Evolutionary conservation across 1,140 invertebrate species (phyloP).

Genomic region (Megathymus violae): DNA sequence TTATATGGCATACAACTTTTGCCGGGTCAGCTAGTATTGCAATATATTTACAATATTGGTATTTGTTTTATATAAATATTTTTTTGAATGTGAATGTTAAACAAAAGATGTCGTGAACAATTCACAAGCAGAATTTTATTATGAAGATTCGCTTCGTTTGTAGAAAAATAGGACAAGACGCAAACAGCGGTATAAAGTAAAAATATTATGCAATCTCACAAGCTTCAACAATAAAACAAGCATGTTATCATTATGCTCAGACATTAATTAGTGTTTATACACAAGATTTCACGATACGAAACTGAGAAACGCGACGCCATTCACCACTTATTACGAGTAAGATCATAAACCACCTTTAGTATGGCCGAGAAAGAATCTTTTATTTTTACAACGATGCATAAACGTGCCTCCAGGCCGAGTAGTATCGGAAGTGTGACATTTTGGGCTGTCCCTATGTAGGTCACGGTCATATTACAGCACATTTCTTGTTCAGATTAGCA

Average conservation of each 20-base stretch:
- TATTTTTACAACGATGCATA: slow-evolving; percentile 47
- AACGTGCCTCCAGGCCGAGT: slow-evolving; percentile 38
- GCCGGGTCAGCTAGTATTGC: too few relatives aligned
- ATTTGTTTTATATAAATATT: too few relatives aligned
- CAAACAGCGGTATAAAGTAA: slow-evolving; percentile 8
- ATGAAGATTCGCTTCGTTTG: background rate
- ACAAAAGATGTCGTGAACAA: background rate
- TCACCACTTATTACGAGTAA: slow-evolving; percentile 40
- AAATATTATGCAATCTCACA: slow-evolving; percentile 18
- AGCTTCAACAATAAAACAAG: slow-evolving; percentile 15
- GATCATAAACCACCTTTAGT: slow-evolving; percentile 45
- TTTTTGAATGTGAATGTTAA: too few relatives aligned
- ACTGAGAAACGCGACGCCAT: slow-evolving; percentile 28
- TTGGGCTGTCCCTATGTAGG: slow-evolving; percentile 43
- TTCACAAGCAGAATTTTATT: background rate
- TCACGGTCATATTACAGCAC: slow-evolving; percentile 41
- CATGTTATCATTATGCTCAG: slow-evolving; percentile 23
- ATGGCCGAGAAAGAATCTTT: slow-evolving; percentile 41
- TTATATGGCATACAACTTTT: too few relatives aligned
- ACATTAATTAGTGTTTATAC: slow-evolving; percentile 27
- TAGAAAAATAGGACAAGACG: slow-evolving; percentile 5
- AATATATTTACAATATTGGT: too few relatives aligned
- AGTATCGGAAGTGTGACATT: slow-evolving; percentile 43
- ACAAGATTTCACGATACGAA: slow-evolving; percentile 26
- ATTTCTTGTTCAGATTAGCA: background rate